These are phyloP conservation scores for Euwallacea similis DNA, from an alignment of 1,140 invertebrate species.

Conservation along the genomic window DNA sequence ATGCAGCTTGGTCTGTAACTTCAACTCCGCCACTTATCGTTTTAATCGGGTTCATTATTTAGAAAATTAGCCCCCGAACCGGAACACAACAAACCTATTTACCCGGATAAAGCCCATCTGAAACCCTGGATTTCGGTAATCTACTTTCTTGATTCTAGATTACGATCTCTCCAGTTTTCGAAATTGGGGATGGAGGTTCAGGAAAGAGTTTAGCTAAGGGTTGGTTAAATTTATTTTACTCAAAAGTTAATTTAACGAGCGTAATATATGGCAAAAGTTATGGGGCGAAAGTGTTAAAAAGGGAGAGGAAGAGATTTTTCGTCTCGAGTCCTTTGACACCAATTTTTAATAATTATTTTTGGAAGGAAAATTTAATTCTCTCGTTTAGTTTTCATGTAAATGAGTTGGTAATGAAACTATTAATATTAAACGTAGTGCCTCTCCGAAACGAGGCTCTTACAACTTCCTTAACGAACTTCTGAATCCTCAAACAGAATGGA, in stretches of 20 bases:
- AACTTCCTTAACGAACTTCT: too few species aligned
- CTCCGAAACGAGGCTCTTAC: too few species aligned
- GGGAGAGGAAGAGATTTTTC: too few species aligned
- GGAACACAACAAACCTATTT: constrained; percentile 22
- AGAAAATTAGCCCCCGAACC: constrained; percentile 9
- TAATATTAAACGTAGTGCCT: too few species aligned
- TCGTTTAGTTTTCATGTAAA: too few species aligned
- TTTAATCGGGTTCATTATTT: constrained; percentile 14
- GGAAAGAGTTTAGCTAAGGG: not conserved
- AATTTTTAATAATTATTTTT: too few species aligned
- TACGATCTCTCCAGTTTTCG: not conserved
- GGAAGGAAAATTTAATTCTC: too few species aligned
- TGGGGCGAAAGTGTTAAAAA: too few species aligned
- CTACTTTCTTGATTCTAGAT: not conserved
- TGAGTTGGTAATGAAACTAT: too few species aligned
- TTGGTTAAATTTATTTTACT: not conserved
- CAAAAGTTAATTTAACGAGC: not conserved
- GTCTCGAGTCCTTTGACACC: too few species aligned
- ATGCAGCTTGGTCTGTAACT: constrained; percentile 3
- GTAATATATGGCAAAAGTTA: too few species aligned
- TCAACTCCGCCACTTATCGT: constrained; percentile 13
- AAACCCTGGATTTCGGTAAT: constrained; percentile 9
- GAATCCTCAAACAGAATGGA: too few species aligned
- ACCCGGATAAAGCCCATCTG: not conserved
- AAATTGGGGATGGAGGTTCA: not conserved